Evolutionary conservation across 2,113 vertebrate genomes (phyloP), one percentile per base, ranked within the genome.

Genomic region (Chloroceryle aenea): DNA sequence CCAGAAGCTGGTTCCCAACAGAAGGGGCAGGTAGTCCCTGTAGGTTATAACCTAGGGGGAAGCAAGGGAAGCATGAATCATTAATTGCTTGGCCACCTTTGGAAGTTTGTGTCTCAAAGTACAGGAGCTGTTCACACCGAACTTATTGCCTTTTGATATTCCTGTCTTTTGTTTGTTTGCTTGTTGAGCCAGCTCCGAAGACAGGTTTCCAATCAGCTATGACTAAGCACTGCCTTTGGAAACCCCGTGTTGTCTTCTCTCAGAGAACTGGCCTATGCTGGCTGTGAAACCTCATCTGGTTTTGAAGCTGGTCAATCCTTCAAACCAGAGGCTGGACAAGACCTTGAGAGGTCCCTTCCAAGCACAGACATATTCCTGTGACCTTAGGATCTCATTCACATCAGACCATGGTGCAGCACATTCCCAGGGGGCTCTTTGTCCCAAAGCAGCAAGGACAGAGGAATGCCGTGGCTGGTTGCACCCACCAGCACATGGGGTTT

Each of bases 1-100:
- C 32, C 0, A 34, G 75, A 97, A 96, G 6, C 76, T 96, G 0
- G 5, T 23, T 47, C 61, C 99, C 98, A 97, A 95, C 68, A 89
- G 98, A 97, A 96, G 98, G 4, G 98, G 98, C 92, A 99, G 95
- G 83, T 99, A 99, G 88, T 99, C 98, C 74, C 98, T 98, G 85
- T 98, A 98, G 76, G 98, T 99, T 94, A 99, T 98, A 82, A 98
- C 93, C 99, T 99, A 93, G 29, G 69, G 79, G 43, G 42, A 61
- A 93, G 82, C 12, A 43, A 56, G 63, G 19, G 14, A 40, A 63
- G 19, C 11, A 8, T 20, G 67, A 71, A 40, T 48, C n/a, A 48
- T n/a, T 52, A 45, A 20, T 30, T 34, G 27, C 40, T 80, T 48
- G 26, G 48, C 17, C 43, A 34, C 10, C 64, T n/a, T 58, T 38